phyloP scores from a whole-genome alignment of 2,888 invertebrate species.

The Ophion ventricosus region DNA sequence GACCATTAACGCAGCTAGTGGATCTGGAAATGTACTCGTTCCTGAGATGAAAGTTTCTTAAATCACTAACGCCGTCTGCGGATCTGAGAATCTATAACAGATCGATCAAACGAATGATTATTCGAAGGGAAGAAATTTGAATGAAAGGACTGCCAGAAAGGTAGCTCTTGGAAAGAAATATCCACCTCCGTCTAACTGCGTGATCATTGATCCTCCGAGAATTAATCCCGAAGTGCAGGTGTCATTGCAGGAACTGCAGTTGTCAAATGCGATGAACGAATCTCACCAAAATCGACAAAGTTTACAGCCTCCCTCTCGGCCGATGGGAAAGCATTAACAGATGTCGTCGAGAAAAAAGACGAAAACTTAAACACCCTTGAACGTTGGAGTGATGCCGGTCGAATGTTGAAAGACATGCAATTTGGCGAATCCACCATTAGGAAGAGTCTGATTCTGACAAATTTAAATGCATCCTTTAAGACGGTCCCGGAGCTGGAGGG shows the following conservation, averaged over 20 bases:
- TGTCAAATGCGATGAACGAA: conserved; percentile 54
- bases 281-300: conserved; percentile 53
- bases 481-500: too few relatives aligned
- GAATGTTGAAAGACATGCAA: conserved; percentile 53
- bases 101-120: not conserved
- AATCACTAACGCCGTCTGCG: too few relatives aligned
- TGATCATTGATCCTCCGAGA: conserved; percentile 49
- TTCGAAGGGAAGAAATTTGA: conserved; percentile 42
- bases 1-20: too few relatives aligned
- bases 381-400: conserved; percentile 39
- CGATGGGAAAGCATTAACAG: conserved; percentile 25
- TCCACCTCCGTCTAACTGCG: conserved; percentile 47
- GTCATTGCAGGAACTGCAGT: conserved; percentile 46
- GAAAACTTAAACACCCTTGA: conserved; percentile 7
- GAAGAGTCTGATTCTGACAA: conserved; percentile 29
- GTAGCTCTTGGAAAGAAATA: conserved; percentile 35
- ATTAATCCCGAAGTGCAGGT: conserved; percentile 51
- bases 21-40: too few relatives aligned
- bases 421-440: conserved; percentile 51
- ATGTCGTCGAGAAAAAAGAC: conserved; percentile 2
- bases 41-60: too few relatives aligned
- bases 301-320: conserved; percentile 52
- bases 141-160: conserved; percentile 8
- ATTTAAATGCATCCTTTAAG: conserved; percentile 37
- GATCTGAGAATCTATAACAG: too few relatives aligned